Percentiles rank a stretch among this genome's conserved stretches.
phyloP scores from a whole-genome alignment of 1,140 invertebrate species.

The Drosophila lowei region DNA sequence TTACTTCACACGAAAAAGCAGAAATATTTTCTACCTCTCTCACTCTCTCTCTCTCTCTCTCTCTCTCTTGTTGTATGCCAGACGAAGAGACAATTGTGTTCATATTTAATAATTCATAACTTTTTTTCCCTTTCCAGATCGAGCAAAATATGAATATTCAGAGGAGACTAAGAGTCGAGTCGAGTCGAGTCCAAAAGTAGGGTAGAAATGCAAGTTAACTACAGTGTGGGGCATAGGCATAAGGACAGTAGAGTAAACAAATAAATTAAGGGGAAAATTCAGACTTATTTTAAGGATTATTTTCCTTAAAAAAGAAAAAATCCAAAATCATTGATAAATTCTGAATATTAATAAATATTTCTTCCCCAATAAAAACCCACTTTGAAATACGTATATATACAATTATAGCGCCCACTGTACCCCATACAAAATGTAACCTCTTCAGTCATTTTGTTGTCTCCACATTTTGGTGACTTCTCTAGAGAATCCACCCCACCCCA shows the following conservation, averaged over 20 bases:
- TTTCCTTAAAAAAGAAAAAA: too few relatives aligned
- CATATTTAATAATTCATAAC: constrained; percentile 81
- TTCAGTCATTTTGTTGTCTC: too few relatives aligned
- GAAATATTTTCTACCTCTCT: constrained; percentile 19
- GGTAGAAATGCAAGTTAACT: neutral
- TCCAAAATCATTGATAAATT: too few relatives aligned
- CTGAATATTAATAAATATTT: too few relatives aligned
- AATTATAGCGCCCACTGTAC: too few relatives aligned
- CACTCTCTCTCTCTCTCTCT: constrained; percentile 20
- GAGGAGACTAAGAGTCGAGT: constrained; percentile 44
- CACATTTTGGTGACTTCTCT: neutral
- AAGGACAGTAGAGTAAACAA: neutral
- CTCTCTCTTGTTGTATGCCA: constrained; percentile 12
- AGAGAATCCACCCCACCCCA: neutral
- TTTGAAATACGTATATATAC: too few relatives aligned
- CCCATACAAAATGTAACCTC: too few relatives aligned
- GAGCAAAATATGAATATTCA: constrained; percentile 72
- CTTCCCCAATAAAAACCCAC: too few relatives aligned
- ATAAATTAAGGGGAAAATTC: neutral
- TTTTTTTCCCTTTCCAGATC: constrained; percentile 51
- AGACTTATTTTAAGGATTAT: too few relatives aligned
- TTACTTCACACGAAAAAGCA: constrained; percentile 36
- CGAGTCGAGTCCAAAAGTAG: constrained; percentile 24
- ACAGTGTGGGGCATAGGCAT: constrained; percentile 10
- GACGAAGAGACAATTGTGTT: constrained; percentile 66